These are phyloP conservation scores for Rhynchomys soricoides DNA, from an alignment of 2,113 vertebrate species.

Conservation along the genomic window DNA sequence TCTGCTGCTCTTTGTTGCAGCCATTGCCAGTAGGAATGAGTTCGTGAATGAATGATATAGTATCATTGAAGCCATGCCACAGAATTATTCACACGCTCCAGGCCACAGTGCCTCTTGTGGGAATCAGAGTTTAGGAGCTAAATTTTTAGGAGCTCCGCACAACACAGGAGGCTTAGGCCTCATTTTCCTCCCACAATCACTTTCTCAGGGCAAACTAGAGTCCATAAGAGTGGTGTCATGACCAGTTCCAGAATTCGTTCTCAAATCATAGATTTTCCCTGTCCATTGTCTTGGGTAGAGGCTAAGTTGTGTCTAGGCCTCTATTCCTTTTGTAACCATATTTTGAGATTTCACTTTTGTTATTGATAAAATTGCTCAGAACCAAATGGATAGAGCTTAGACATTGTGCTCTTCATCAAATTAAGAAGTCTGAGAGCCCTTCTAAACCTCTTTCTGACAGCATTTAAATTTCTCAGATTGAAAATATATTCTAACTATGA, in stretches of 20 bases:
- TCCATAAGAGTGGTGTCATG: background rate
- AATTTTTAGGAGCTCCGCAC: background rate
- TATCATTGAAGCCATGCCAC: background rate
- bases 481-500: background rate
- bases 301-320: background rate
- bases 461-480: background rate
- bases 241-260: background rate
- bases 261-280: background rate
- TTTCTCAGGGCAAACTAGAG: background rate
- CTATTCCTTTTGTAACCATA: background rate
- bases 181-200: background rate
- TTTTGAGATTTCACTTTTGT: background rate
- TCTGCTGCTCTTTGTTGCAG: background rate
- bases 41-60: background rate
- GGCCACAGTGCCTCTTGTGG: background rate
- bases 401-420: background rate
- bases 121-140: fast-evolving
- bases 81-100: background rate
- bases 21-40: background rate
- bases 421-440: background rate
- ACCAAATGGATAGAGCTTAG: background rate
- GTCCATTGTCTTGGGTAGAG: background rate
- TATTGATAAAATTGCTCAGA: background rate
- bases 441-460: background rate
- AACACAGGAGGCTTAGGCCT: background rate